phyloP scores from a whole-genome alignment of 2,797 vertebrate species.

The Sebastes iracundus region DNA sequence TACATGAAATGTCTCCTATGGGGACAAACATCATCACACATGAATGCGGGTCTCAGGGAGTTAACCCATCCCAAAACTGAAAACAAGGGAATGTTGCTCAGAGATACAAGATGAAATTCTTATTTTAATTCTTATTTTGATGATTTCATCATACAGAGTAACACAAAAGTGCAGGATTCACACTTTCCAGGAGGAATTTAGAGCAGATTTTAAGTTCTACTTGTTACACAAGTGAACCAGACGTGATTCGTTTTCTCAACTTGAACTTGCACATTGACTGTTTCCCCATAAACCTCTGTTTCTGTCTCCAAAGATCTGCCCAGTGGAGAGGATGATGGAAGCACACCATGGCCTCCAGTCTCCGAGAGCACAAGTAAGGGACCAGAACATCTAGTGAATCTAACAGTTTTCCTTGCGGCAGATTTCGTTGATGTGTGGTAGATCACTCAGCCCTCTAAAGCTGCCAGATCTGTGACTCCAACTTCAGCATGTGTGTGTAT shows the following conservation, averaged over 20 bases:
- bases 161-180: background rate
- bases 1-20: too few relatives aligned
- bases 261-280: background rate
- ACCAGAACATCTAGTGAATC: conserved; percentile 1
- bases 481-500: conserved; percentile 2
- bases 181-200: background rate
- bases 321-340: conserved; percentile 84
- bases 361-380: conserved; percentile 74
- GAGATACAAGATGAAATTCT: background rate
- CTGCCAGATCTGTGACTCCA: conserved; percentile 33
- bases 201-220: background rate
- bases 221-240: conserved; percentile 3
- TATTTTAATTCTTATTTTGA: background rate
- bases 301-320: conserved; percentile 68
- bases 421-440: conserved; percentile 22
- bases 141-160: background rate
- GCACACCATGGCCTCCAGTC: conserved; percentile 70
- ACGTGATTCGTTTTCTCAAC: background rate
- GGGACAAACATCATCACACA: too few relatives aligned
- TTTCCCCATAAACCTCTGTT: background rate
- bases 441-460: conserved; percentile 35
- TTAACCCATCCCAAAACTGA: conserved; percentile 1
- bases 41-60: too few relatives aligned
- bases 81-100: background rate
- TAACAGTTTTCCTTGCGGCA: background rate